Base-by-base conservation (phyloP, 23 tunicate genomes). In the Phallusia fumigata region DNA sequence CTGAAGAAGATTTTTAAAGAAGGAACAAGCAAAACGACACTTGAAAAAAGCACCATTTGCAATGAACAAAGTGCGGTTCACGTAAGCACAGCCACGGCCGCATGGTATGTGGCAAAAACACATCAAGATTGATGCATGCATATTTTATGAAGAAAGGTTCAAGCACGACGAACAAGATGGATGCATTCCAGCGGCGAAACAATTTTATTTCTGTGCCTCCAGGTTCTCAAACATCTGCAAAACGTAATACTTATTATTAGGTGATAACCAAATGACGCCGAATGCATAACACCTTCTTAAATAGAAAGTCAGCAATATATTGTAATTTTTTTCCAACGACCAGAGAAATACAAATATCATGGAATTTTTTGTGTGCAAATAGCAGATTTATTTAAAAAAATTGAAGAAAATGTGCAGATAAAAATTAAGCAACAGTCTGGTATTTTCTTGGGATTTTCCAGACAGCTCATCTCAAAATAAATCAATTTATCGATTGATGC, bases 161-260 rank as follows among this genome's bases (percentile, higher is more conserved):
- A 24, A 24, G 69, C 28, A 22, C 26, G 16, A 58, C 15, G 69
- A 32, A 31, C 77, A 31, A 32, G 3, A 33, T 65, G 3, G 77
- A 74, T 3, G 19, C 30, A 31, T 74, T 32, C 19, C 77, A 74
- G 19, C 30, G 36, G n/a, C 21, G 31, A 69, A 74, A 21, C 77
- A 11, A 34, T 30, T 58, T 58, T 24, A 58, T 24, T 58, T 58
- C 28, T 24, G 26, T 58, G 69, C 26, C 69, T 58, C 69, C 69
- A 58, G 28, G 69, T 58, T 58, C 28, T 58, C 69, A 13, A 58
- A 58, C 69, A 58, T 58, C 69, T 58, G 69, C 16, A 58, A 58
- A 5, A 58, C 13, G 13, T 24, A 58, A 58, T 58, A 58, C 13
- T 40, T 65, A 31, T 65, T 13, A 15, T 30, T 65, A 65, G 13